A percentile compares a stretch with the other conserved stretches of the same genome.
Conservation (phyloP, 2,113 vertebrate species). For the Macrotus californicus region DNA sequence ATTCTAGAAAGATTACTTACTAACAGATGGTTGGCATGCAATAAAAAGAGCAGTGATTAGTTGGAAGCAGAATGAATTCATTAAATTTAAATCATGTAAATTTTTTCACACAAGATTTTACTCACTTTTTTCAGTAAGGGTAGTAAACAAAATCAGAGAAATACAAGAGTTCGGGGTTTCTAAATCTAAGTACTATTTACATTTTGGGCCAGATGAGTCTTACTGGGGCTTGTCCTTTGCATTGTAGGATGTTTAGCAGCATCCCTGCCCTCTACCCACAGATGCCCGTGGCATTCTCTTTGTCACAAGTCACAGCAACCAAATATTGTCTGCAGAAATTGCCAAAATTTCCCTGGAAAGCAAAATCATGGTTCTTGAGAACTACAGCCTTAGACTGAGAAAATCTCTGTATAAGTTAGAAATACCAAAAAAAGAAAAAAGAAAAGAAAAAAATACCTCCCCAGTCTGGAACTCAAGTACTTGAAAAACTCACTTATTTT, state of each 20-base stretch:
- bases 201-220: background rate
- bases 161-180: background rate
- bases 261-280: background rate
- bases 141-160: background rate
- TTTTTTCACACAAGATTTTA: background rate
- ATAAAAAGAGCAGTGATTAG: background rate
- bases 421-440: no score
- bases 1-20: background rate
- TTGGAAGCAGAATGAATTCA: background rate
- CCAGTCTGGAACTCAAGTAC: background rate
- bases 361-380: background rate
- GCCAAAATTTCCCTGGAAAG: background rate
- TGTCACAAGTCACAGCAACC: background rate
- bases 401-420: background rate
- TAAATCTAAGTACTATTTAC: background rate
- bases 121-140: background rate
- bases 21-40: background rate
- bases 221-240: background rate
- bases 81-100: background rate
- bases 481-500: background rate
- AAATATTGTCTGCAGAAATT: background rate
- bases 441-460: background rate
- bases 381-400: background rate
- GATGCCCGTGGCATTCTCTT: background rate
- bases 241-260: background rate